Evolutionary conservation across 2,113 vertebrate species (phyloP).

Genomic region (Ranitomeya imitator): DNA sequence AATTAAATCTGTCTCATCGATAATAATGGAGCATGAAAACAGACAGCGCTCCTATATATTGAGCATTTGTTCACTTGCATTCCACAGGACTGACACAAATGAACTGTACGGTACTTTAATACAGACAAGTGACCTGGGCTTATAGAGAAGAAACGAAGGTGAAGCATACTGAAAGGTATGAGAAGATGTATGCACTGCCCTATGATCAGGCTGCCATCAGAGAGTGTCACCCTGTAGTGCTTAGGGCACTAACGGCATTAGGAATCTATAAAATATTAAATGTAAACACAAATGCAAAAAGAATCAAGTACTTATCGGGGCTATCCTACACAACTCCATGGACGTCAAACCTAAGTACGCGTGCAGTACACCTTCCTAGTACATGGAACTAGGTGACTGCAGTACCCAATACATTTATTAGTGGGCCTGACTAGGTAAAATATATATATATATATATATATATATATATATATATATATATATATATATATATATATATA

Average conservation of each 20-base stretch:
- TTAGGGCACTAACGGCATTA: not conserved
- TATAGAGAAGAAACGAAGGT: slow-evolving; percentile 2
- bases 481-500: too few relatives aligned
- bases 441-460: too few relatives aligned
- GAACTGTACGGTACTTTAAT: not conserved
- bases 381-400: too few relatives aligned
- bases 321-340: not conserved
- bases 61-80: not conserved
- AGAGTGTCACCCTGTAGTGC: not conserved
- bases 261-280: not conserved
- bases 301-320: not conserved
- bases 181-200: not conserved
- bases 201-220: not conserved
- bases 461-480: too few relatives aligned
- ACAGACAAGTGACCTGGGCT: not conserved
- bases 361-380: too few relatives aligned
- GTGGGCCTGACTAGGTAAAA: too few relatives aligned
- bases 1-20: not conserved
- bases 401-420: too few relatives aligned
- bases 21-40: not conserved
- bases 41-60: not conserved
- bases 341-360: not conserved
- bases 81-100: not conserved
- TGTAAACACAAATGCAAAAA: not conserved
- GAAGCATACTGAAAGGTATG: not conserved